Conservation (phyloP, 2,113 vertebrate genomes). For the Heterochromis multidens region DNA sequence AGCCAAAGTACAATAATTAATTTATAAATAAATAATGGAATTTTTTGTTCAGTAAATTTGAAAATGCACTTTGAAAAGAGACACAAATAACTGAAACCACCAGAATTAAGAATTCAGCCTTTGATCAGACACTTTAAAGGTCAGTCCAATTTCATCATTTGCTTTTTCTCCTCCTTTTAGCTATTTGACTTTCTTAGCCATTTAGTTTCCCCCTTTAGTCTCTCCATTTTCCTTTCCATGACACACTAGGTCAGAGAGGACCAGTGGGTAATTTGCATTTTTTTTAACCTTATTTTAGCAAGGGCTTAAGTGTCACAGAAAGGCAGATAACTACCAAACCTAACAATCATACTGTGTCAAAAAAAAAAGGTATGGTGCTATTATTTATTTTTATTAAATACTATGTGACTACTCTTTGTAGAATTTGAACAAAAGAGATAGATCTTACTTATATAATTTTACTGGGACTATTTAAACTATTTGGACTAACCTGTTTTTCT, state of each 20-base stretch:
- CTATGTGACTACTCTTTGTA: neutral
- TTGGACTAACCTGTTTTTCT: neutral
- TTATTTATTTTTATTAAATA: neutral
- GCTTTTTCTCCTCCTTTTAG: neutral
- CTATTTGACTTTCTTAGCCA: neutral
- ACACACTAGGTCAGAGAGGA: neutral
- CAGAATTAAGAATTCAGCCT: neutral
- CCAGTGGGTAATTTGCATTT: neutral
- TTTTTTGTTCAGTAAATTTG: neutral
- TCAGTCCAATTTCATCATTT: neutral
- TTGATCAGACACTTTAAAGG: neutral
- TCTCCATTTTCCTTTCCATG: neutral
- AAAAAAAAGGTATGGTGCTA: neutral
- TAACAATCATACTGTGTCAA: neutral
- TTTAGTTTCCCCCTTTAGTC: neutral
- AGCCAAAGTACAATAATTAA: neutral
- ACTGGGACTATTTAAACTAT: too few species aligned
- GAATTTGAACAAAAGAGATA: neutral
- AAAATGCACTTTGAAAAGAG: neutral
- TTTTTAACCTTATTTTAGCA: neutral
- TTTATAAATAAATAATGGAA: neutral
- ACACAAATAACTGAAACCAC: neutral
- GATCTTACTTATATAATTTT: neutral
- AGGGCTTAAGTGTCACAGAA: neutral
- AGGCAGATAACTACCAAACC: neutral